These are phyloP conservation scores for Brachypteracias leptosomus DNA, from an alignment of 2,113 vertebrate species.

Conservation along the genomic window DNA sequence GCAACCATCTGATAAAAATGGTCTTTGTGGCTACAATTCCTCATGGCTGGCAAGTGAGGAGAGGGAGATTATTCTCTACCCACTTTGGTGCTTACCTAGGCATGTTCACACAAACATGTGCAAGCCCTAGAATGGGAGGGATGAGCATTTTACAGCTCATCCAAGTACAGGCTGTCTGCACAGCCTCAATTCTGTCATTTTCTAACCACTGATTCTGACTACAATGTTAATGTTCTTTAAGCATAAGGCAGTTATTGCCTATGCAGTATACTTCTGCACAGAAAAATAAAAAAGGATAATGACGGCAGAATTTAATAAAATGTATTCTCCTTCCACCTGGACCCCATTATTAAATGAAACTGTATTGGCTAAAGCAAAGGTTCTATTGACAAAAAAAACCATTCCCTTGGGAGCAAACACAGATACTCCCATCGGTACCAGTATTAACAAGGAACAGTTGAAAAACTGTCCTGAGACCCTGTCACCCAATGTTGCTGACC, in stretches of 20 bases:
- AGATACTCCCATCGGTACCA: accelerated
- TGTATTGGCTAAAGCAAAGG: background rate
- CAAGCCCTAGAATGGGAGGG: accelerated
- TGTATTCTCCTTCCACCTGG: background rate
- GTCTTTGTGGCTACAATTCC: background rate
- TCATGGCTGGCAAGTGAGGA: accelerated
- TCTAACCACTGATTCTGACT: background rate
- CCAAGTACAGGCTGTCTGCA: accelerated
- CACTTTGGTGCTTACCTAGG: background rate
- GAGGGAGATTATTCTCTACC: background rate
- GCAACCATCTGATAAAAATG: background rate
- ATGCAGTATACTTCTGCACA: accelerated
- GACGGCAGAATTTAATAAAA: background rate
- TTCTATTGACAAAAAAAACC: background rate
- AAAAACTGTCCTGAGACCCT: background rate
- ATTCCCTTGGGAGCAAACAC: background rate
- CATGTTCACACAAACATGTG: accelerated
- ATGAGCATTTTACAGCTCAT: background rate
- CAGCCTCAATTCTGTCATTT: background rate
- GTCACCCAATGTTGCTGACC: accelerated
- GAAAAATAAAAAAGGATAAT: background rate
- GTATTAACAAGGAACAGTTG: background rate
- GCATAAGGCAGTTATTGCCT: background rate
- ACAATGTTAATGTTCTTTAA: background rate
- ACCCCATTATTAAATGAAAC: background rate